Base-by-base conservation (phyloP, 2,797 vertebrate genomes). In the Rhinophrynus dorsalis region DNA sequence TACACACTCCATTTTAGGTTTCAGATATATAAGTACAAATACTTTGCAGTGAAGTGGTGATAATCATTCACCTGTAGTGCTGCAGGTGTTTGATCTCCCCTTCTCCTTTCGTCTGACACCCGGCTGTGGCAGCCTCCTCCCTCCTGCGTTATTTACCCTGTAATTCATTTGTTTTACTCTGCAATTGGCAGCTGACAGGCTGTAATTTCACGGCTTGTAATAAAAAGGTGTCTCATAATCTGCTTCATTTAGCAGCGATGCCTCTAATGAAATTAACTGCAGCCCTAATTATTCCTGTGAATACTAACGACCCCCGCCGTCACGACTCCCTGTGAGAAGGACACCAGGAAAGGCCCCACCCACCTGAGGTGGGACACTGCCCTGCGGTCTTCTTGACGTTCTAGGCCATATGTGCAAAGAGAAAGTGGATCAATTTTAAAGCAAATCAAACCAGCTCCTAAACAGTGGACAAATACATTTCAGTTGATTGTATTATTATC, bases 251-350 rank as follows among this genome's bases (percentile, higher is more conserved):
- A 98, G 95, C 95, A 96, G 94, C 93, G 92, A 93, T 92, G 96
- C 94, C 95, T 97, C 97, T 98, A 97, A 99, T 99, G 96, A 97
- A 99, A 98, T 99, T 97, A 99, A 97, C 92, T 91, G 93, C 94
- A 84, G 92, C 89, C 90, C 95, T 98, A 98, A 98, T 99, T 98
- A 97, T 93, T 94, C 95, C 92, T 90, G 92, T 94, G 95, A 95
- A 96, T 97, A 95, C 96, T 96, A 97, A 97, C 94, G 95, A 97
- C 90, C 68, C 81, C 88, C 92, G 91, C 88, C 92, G 91, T 92
- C 94, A 93, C 88, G 86, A 92, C 86, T 89, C 89, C 89, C 92
- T 92, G 91, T 85, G 92, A 92, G 93, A 93, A 92, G 85, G 91
- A 91, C 89, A 84, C 85, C 88, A 90, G 10, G 8, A 17, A 90